Evolutionary conservation across 2,797 vertebrate species (phyloP).

Genomic region (Smutsia gigantea): DNA sequence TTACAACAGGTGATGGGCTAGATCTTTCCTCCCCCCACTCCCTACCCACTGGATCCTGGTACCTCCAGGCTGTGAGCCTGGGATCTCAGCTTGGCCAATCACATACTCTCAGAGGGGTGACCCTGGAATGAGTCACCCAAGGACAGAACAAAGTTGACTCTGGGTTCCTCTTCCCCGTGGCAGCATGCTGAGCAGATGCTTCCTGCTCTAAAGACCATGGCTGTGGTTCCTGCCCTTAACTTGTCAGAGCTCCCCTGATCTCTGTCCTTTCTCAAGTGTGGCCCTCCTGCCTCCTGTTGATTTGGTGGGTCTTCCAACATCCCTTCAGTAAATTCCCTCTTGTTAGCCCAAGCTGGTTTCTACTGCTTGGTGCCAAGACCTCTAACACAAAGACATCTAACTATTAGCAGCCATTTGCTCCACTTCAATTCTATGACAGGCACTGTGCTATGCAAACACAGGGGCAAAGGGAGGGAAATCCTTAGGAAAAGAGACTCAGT

Average conservation of each 20-base stretch:
- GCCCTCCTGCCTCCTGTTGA: neutral
- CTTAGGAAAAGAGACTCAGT: constrained; percentile 11
- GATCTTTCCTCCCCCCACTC: neutral
- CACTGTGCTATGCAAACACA: neutral
- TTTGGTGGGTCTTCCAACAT: neutral
- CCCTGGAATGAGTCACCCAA: neutral
- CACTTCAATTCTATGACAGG: constrained; percentile 6
- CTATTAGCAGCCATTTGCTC: constrained; percentile 3
- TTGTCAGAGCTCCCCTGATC: neutral
- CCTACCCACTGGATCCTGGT: too few species aligned
- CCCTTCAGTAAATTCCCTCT: neutral
- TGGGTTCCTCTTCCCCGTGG: neutral
- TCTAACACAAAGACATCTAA: neutral
- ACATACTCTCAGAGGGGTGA: neutral
- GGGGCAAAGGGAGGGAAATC: neutral
- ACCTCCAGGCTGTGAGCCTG: neutral
- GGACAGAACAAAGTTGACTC: neutral
- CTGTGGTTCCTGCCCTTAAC: neutral
- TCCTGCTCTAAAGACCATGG: neutral
- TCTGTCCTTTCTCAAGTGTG: neutral
- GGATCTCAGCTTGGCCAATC: neutral
- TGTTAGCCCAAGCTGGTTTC: neutral
- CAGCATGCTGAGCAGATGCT: neutral
- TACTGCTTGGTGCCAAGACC: neutral
- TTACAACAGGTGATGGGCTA: neutral